These are phyloP conservation scores for Drosophila dives DNA, from an alignment of 2,888 invertebrate species.

Conservation along the genomic window DNA sequence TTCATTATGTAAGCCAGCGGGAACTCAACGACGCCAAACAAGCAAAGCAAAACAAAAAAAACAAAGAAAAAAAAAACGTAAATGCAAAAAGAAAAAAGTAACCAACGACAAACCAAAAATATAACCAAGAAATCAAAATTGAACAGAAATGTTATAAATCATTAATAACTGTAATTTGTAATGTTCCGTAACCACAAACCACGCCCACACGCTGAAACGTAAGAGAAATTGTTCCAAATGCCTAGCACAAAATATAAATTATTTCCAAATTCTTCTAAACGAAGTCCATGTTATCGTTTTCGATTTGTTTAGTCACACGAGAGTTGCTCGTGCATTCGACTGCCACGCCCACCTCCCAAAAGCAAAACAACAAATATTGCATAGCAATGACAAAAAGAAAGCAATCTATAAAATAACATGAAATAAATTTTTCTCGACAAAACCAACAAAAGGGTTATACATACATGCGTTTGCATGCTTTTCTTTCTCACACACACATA, in stretches of 20 bases:
- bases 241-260: slow-evolving; percentile 25
- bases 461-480: slow-evolving; percentile 2
- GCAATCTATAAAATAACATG: slow-evolving; percentile 14
- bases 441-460: slow-evolving; percentile 28
- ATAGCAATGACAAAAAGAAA: slow-evolving; percentile 2
- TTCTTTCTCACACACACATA: neutral
- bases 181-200: slow-evolving; percentile 66
- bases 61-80: slow-evolving; percentile 33
- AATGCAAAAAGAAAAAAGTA: slow-evolving; percentile 35
- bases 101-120: slow-evolving; percentile 38
- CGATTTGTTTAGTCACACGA: slow-evolving; percentile 30
- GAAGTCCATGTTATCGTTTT: slow-evolving; percentile 25
- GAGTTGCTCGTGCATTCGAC: slow-evolving; percentile 15
- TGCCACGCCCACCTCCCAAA: slow-evolving; percentile 38
- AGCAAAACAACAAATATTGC: slow-evolving; percentile 1
- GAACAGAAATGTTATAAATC: slow-evolving; percentile 76
- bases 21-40: slow-evolving; percentile 62
- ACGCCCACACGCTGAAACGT: slow-evolving; percentile 68
- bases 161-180: slow-evolving; percentile 59
- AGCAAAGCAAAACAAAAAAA: slow-evolving; percentile 45
- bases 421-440: slow-evolving; percentile 11
- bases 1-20: slow-evolving; percentile 76
- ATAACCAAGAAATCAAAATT: slow-evolving; percentile 61
- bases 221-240: slow-evolving; percentile 66
- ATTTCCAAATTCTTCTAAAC: slow-evolving; percentile 32